Percentiles rank a stretch among this genome's conserved stretches.
These are phyloP conservation scores for Leptopterna dolabrata DNA, from an alignment of 2,888 invertebrate species.

Conservation along the genomic window DNA sequence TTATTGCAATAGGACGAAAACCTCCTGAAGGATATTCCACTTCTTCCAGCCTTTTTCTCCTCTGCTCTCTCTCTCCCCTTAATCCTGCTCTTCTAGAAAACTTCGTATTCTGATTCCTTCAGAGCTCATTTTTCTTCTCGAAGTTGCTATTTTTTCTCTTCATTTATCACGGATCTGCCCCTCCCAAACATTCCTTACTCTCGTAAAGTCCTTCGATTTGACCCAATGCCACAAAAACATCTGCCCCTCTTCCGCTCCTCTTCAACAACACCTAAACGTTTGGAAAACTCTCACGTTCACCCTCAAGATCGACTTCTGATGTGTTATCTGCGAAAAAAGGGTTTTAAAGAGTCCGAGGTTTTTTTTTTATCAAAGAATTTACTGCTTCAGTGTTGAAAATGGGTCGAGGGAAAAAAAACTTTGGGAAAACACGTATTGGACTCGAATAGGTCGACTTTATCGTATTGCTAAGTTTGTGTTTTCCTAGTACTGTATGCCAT, in stretches of 20 bases:
- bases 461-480: not conserved
- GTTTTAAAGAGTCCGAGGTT: not conserved
- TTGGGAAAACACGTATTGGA: not conserved
- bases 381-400: not conserved
- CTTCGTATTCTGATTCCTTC: slow-evolving; percentile 51
- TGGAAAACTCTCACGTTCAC: slow-evolving; percentile 14
- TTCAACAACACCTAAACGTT: not conserved
- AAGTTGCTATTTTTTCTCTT: slow-evolving; percentile 36
- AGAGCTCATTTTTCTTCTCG: slow-evolving; percentile 17
- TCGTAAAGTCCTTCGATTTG: slow-evolving; percentile 47
- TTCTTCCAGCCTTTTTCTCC: slow-evolving; percentile 21
- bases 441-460: not conserved
- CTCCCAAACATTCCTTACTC: not conserved
- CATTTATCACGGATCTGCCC: slow-evolving; percentile 38
- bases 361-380: not conserved
- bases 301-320: slow-evolving; percentile 15
- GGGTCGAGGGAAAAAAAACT: not conserved
- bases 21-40: slow-evolving; percentile 46
- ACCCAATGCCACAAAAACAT: slow-evolving; percentile 31
- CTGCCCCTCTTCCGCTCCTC: not conserved
- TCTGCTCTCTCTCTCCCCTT: not conserved
- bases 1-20: slow-evolving; percentile 42
- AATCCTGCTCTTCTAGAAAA: slow-evolving; percentile 33
- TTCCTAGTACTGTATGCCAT: not conserved
- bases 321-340: not conserved